Evolutionary conservation across 2,797 vertebrate species (phyloP).

Genomic region (Mus minutoides): DNA sequence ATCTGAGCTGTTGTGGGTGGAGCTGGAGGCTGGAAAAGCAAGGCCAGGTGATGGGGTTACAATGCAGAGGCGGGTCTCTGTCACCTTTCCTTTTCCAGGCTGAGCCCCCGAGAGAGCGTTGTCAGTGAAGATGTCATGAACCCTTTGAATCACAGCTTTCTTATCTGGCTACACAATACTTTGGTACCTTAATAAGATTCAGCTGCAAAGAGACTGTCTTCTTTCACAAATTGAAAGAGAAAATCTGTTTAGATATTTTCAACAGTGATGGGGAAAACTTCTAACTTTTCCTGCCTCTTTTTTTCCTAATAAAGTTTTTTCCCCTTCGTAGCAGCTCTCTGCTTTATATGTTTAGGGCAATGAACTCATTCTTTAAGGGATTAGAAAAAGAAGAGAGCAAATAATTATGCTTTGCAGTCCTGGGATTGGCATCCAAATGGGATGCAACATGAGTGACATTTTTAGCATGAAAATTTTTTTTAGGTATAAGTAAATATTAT

Average conservation of each 20-base stretch:
- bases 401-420: constrained; percentile 44
- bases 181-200: constrained; percentile 81
- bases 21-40: constrained; percentile 46
- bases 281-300: constrained; percentile 11
- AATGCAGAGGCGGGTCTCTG: constrained; percentile 62
- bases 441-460: background rate
- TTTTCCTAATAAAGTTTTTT: constrained; percentile 35
- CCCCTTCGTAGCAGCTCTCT: background rate
- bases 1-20: constrained; percentile 72
- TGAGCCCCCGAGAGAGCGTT: constrained; percentile 62
- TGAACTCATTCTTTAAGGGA: background rate
- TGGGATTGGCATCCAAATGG: background rate
- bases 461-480: background rate
- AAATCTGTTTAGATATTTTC: constrained; percentile 79
- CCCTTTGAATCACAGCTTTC: constrained; percentile 79
- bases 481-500: background rate
- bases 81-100: constrained; percentile 63
- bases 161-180: constrained; percentile 74
- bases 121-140: constrained; percentile 65
- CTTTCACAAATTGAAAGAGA: constrained; percentile 77
- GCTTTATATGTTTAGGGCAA: background rate
- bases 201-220: constrained; percentile 77
- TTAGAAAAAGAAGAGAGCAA: constrained; percentile 52
- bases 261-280: constrained; percentile 56
- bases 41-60: constrained; percentile 3